phyloP scores from a whole-genome alignment of 1,140 invertebrate species.

The Stegodyphus dumicola region DNA sequence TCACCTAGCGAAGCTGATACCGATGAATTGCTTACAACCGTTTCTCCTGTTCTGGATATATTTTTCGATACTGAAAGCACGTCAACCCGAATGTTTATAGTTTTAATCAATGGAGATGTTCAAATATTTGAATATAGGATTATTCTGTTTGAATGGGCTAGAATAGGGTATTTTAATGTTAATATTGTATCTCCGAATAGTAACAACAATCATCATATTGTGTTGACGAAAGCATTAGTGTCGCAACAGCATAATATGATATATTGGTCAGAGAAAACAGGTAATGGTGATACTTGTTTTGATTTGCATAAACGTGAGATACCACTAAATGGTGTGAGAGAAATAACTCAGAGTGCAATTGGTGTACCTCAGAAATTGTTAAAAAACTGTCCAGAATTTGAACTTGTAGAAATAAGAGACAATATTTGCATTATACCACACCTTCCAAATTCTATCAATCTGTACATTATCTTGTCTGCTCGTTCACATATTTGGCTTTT shows the following conservation, averaged over 20 bases:
- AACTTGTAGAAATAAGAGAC: conserved; percentile 39
- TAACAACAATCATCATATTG: conserved; percentile 33
- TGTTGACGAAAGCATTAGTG: conserved; percentile 25
- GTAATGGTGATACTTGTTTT: conserved; percentile 1
- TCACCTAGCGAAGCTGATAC: conserved; percentile 48
- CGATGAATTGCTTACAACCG: conserved; percentile 34
- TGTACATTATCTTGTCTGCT: conserved; percentile 46
- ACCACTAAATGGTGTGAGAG: conserved; percentile 33
- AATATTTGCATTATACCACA: conserved; percentile 44
- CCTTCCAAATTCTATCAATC: conserved; percentile 36
- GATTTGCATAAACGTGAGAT: conserved; percentile 38
- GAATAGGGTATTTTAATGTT: conserved; percentile 54
- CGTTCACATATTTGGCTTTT: conserved; percentile 46
- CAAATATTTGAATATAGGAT: conserved; percentile 55
- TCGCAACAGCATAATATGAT: conserved; percentile 44
- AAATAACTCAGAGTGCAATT: conserved; percentile 53
- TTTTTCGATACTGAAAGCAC: conserved; percentile 41
- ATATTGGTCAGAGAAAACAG: conserved; percentile 39
- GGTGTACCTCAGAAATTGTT: conserved; percentile 48
- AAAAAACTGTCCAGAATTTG: conserved; percentile 39
- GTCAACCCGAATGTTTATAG: conserved; percentile 41
- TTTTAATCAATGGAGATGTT: conserved; percentile 46
- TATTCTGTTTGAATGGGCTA: conserved; percentile 53
- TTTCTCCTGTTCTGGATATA: conserved; percentile 41
- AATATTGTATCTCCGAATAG: conserved; percentile 53